phyloP scores from a whole-genome alignment of 1,140 invertebrate species.

The Drosophila ercepeae region DNA sequence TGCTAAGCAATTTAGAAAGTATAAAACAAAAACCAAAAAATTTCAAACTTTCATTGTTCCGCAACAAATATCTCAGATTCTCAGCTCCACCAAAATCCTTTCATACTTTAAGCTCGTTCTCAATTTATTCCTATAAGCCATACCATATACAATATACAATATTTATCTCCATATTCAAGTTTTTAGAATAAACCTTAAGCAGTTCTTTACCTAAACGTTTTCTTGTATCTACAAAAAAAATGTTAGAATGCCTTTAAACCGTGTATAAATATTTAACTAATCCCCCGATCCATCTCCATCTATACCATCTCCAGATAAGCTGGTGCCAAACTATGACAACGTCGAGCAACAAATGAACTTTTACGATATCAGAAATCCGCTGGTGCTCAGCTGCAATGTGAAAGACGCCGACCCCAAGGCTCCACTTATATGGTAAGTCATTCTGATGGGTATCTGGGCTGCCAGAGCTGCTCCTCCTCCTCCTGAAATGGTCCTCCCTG shows the following conservation, averaged over 20 bases:
- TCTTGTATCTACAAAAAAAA: constrained; percentile 42
- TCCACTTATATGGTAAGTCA: constrained; percentile 72
- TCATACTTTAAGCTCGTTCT: constrained; percentile 72
- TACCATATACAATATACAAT: too few species aligned
- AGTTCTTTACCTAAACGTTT: constrained; percentile 65
- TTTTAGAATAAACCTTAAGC: constrained; percentile 59
- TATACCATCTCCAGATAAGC: constrained; percentile 69
- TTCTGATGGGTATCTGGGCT: not conserved
- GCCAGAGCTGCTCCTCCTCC: too few species aligned
- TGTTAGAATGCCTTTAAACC: constrained; percentile 24
- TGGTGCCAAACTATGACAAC: constrained; percentile 83
- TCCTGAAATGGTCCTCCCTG: not conserved
- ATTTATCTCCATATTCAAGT: constrained; percentile 41
- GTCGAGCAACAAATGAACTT: constrained; percentile 78
- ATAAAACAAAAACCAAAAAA: constrained; percentile 18
- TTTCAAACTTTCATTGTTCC: constrained; percentile 33
- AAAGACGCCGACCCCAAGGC: constrained; percentile 47
- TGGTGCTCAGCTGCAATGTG: constrained; percentile 82
- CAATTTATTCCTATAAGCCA: constrained; percentile 63
- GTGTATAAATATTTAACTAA: constrained; percentile 21
- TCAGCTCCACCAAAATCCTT: constrained; percentile 10
- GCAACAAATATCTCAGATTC: not conserved
- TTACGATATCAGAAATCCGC: constrained; percentile 76
- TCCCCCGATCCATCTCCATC: constrained; percentile 29
- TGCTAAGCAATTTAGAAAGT: constrained; percentile 42